Evolutionary conservation across 2,797 vertebrate genomes (phyloP).

Genomic region (Calcarius lapponicus): DNA sequence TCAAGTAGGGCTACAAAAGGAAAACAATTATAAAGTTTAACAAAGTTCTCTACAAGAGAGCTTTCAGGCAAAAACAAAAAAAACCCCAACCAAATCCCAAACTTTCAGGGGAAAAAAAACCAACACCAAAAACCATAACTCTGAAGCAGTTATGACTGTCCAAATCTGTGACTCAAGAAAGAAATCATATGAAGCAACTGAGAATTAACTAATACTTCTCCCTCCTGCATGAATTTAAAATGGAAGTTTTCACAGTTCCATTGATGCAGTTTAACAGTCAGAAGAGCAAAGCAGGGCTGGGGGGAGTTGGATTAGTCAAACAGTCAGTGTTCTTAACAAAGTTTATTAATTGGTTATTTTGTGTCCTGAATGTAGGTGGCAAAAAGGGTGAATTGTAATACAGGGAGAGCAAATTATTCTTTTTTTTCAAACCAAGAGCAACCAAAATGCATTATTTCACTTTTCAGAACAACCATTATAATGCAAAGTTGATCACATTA

Average conservation of each 20-base stretch:
- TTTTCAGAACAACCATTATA: background rate
- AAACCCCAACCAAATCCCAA: no score
- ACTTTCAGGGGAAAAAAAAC: background rate
- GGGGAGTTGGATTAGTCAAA: background rate
- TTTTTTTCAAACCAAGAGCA: background rate
- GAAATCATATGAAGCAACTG: background rate
- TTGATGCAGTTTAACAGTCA: background rate
- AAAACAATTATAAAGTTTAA: background rate
- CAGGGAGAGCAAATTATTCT: background rate
- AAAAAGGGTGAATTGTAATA: background rate
- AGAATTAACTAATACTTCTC: background rate
- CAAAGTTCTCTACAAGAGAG: background rate
- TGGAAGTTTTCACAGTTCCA: background rate
- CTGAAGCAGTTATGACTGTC: background rate
- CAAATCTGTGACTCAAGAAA: background rate
- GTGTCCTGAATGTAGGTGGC: background rate
- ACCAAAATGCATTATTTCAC: background rate
- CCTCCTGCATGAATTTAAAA: background rate
- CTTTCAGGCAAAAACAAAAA: background rate
- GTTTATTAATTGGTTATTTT: background rate
- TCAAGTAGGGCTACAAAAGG: background rate
- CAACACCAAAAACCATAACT: background rate
- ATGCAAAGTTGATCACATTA: background rate
- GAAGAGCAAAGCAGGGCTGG: background rate
- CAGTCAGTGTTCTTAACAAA: background rate